Conservation (phyloP, 30 jellyfish, hydroid and myxozoan species). For the Hydra vulgaris region DNA sequence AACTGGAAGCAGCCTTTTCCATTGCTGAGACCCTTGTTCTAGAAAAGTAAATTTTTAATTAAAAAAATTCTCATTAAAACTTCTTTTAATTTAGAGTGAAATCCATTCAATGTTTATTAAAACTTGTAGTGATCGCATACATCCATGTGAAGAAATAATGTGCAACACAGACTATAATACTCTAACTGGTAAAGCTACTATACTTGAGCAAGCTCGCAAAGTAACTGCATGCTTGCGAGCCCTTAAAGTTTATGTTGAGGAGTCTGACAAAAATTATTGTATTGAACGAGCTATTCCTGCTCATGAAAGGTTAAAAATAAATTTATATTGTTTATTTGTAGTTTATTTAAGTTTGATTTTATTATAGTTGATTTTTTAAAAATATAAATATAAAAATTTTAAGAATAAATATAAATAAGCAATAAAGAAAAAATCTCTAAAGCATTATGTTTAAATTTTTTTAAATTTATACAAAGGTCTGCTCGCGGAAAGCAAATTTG, state of each 20-base stretch:
- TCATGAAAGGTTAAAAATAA: slow-evolving; percentile 81
- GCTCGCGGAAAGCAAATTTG: slow-evolving; percentile 90
- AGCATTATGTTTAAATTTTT: too few relatives aligned
- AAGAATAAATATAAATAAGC: too few relatives aligned
- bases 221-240: slow-evolving; percentile 64
- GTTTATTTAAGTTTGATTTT: too few relatives aligned
- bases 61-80: too few relatives aligned
- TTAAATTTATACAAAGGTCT: not conserved
- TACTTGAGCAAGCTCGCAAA: slow-evolving; percentile 55
- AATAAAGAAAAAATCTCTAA: too few relatives aligned
- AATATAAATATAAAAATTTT: too few relatives aligned
- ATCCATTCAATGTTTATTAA: slow-evolving; percentile 59
- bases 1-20: too few relatives aligned
- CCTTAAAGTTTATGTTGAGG: slow-evolving; percentile 74
- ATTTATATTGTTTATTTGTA: too few relatives aligned
- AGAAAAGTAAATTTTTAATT: too few relatives aligned
- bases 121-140: slow-evolving; percentile 60
- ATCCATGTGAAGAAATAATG: slow-evolving; percentile 58
- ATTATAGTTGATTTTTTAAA: too few relatives aligned
- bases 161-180: slow-evolving; percentile 18
- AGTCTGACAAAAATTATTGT: slow-evolving; percentile 58
- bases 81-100: slow-evolving; percentile 40
- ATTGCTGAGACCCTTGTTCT: too few relatives aligned
- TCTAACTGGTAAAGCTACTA: slow-evolving; percentile 12
- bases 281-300: slow-evolving; percentile 74